A percentile compares a stretch with the other conserved stretches of the same genome.
Conservation (phyloP, 2,797 vertebrate species). For the Hydrocynus forskahlii region DNA sequence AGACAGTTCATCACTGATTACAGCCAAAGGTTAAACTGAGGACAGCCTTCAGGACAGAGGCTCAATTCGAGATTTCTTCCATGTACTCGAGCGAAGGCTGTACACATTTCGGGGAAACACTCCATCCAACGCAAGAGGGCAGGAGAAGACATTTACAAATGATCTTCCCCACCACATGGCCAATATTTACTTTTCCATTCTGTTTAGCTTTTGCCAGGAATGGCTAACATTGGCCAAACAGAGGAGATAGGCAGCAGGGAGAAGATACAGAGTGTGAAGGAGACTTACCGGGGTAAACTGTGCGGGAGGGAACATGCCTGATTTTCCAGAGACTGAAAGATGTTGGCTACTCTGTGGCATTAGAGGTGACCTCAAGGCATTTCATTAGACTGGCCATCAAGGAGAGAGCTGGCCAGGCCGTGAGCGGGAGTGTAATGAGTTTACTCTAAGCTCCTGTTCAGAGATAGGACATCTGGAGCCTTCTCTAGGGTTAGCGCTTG, state of each 20-base stretch:
- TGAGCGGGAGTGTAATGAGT: conserved; percentile 2
- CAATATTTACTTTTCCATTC: conserved; percentile 68
- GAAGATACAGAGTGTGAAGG: conserved; percentile 34
- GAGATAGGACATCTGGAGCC: background rate
- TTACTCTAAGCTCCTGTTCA: background rate
- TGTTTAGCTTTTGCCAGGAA: conserved; percentile 50
- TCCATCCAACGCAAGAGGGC: conserved; percentile 27
- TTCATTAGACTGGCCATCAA: conserved; percentile 22
- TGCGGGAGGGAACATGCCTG: conserved; percentile 27
- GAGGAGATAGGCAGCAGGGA: conserved; percentile 37
- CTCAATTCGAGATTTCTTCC: conserved; percentile 43
- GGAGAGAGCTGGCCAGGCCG: conserved; percentile 11
- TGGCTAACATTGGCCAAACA: conserved; percentile 53
- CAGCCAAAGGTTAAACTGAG: conserved; percentile 44
- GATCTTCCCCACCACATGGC: conserved; percentile 42
- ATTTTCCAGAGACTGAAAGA: conserved; percentile 17
- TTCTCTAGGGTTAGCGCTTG: background rate
- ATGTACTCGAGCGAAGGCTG: conserved; percentile 46
- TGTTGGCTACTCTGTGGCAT: conserved; percentile 22
- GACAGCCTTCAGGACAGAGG: conserved; percentile 50
- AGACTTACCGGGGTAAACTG: conserved; percentile 33
- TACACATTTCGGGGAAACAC: conserved; percentile 44
- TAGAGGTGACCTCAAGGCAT: conserved; percentile 28
- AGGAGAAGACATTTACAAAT: conserved; percentile 58
- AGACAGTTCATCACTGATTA: conserved; percentile 26